These are phyloP conservation scores for Sebastes taczanowskii DNA, from an alignment of 2,797 vertebrate species.

Conservation along the genomic window DNA sequence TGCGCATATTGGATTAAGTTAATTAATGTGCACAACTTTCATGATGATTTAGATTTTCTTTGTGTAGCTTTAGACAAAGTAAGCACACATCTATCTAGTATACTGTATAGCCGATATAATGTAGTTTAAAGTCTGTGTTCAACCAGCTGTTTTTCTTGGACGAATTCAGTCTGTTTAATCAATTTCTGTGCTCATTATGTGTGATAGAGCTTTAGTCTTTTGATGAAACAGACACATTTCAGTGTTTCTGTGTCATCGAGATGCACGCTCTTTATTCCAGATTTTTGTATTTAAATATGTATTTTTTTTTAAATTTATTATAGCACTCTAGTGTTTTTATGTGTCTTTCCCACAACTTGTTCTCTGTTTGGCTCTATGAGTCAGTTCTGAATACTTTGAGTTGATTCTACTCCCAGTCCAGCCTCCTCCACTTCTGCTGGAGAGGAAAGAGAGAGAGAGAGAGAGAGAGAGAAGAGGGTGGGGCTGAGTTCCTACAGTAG, in stretches of 20 bases:
- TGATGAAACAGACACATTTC: not conserved
- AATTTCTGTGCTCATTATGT: not conserved
- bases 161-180: not conserved
- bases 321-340: not conserved
- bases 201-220: not conserved
- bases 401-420: constrained; percentile 22
- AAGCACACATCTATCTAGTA: too few relatives aligned
- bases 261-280: not conserved
- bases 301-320: not conserved
- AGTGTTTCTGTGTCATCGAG: not conserved
- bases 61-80: not conserved
- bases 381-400: constrained; percentile 5
- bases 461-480: constrained; percentile 41
- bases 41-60: not conserved
- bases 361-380: not conserved
- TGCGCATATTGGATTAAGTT: not conserved
- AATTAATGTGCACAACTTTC: not conserved
- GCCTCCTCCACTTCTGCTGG: constrained; percentile 41
- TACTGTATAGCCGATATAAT: too few relatives aligned
- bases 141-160: not conserved
- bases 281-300: not conserved
- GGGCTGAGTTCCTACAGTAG: constrained; percentile 42
- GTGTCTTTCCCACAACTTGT: not conserved
- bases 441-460: not conserved
- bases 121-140: not conserved